A percentile compares a stretch with the other conserved stretches of the same genome.
These are phyloP conservation scores for Corythoichthys intestinalis DNA, from an alignment of 2,113 vertebrate species.

Conservation along the genomic window DNA sequence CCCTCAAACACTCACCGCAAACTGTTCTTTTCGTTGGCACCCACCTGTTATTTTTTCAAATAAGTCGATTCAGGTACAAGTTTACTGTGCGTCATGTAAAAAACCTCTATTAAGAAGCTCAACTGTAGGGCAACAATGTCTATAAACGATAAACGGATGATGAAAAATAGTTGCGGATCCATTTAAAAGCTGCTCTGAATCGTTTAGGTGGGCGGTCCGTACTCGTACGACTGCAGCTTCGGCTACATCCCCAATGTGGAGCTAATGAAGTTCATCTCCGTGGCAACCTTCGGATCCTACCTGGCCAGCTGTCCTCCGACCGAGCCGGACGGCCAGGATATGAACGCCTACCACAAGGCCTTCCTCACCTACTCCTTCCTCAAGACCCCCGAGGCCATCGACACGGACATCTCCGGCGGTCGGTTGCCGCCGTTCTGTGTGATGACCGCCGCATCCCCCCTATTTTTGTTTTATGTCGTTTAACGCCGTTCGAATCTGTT, in stretches of 20 bases:
- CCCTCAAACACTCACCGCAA: neutral
- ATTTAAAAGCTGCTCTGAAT: too few relatives aligned
- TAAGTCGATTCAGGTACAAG: too few relatives aligned
- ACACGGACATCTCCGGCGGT: slow-evolving; percentile 92
- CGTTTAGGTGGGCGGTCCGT: slow-evolving; percentile 87
- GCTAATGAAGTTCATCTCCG: slow-evolving; percentile 97
- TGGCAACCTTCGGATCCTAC: slow-evolving; percentile 95
- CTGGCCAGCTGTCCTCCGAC: slow-evolving; percentile 86
- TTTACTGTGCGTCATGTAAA: too few relatives aligned
- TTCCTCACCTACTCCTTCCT: slow-evolving; percentile 95
- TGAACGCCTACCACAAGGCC: slow-evolving; percentile 92
- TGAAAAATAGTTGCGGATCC: too few relatives aligned
- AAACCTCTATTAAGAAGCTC: too few relatives aligned
- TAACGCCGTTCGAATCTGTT: neutral
- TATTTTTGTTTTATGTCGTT: too few relatives aligned
- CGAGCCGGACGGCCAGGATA: slow-evolving; percentile 75
- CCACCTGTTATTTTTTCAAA: too few relatives aligned
- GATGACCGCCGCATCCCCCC: too few relatives aligned
- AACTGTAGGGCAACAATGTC: too few relatives aligned
- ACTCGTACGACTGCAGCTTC: slow-evolving; percentile 96
- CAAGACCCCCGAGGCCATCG: slow-evolving; percentile 86
- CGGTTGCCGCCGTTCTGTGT: slow-evolving; percentile 57
- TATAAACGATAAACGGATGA: too few relatives aligned
- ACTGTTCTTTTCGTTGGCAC: neutral
- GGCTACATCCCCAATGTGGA: slow-evolving; percentile 96